Evolutionary conservation across 2,888 invertebrate genomes (phyloP), one percentile per base, ranked within the genome.

Genomic region (Ormyrus labotus): DNA sequence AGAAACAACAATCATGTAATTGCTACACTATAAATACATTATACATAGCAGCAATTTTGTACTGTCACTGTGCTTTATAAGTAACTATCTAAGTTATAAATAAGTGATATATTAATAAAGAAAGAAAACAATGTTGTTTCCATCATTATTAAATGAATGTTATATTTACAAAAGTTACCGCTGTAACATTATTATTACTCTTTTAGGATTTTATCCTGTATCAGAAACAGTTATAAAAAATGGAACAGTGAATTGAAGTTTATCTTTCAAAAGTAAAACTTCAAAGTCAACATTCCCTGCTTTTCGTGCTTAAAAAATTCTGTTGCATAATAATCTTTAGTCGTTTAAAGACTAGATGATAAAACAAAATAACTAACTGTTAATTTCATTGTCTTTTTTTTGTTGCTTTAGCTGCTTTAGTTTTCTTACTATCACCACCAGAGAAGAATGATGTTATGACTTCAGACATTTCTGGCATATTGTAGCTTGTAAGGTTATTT

Each of bases 381-480:
- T 34, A 55, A 73, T 57, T 70, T 88, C 86, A 91, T 83, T 91
- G 91, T 67, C 90, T 88, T 83, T 92, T 92, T 82, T 92, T 92
- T 13, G 89, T 87, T 65, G 90, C 87, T 87, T 92, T 88, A 6
- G 91, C 87, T 72, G 91, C 89, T 83, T 91, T 91, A 8, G 90
- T 89, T 89, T 93, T 92, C 72, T 92, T 87, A 74, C 93, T 90
- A 71, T 93, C 91, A 80, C 95, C 94, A 55, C 97, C 96, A 74
- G 96, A 95, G 85, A 98, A 95, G 85, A 95, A 94, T 55, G 95
- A 95, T 0, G 99, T 97, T 83, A 99, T 93, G 92, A 98, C 94
- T 91, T 99, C 99, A 0, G 98, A 97, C 93, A 99, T 95, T 92
- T 99, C 99, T 3, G 97, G 97, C 94, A 99, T 95, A 83, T 95